Evolutionary conservation across 2,797 vertebrate species (phyloP).

Genomic region (Naso thynnoides): DNA sequence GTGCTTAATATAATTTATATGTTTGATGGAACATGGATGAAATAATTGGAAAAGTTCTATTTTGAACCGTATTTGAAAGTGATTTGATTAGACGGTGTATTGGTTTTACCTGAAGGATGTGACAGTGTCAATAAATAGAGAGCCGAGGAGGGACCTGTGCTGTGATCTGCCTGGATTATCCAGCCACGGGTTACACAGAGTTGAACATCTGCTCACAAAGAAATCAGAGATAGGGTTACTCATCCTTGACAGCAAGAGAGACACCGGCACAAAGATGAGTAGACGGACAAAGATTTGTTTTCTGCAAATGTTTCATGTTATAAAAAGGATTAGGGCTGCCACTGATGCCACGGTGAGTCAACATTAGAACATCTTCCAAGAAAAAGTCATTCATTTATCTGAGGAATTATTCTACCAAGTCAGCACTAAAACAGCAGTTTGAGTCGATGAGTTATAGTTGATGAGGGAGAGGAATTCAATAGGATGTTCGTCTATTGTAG

Average conservation of each 20-base stretch:
- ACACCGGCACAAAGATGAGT: constrained; percentile 26
- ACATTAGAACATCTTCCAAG: constrained; percentile 4
- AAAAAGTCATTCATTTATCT: not conserved
- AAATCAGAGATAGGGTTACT: constrained; percentile 63
- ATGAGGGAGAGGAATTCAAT: not conserved
- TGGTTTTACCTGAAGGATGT: constrained; percentile 20
- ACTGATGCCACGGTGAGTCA: constrained; percentile 15
- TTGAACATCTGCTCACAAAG: constrained; percentile 76
- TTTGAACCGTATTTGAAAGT: not conserved
- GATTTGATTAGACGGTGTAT: constrained; percentile 16
- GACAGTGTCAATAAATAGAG: constrained; percentile 16
- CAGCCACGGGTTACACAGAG: constrained; percentile 64
- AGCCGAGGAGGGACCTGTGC: constrained; percentile 11
- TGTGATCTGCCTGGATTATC: constrained; percentile 48
- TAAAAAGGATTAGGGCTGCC: constrained; percentile 1
- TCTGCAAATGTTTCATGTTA: constrained; percentile 18
- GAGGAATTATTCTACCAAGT: constrained; percentile 2
- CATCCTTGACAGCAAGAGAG: constrained; percentile 38
- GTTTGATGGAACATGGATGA: constrained; percentile 5
- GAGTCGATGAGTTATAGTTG: not conserved
- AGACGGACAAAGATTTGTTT: constrained; percentile 9
- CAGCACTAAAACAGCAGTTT: not conserved
- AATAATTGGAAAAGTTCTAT: constrained; percentile 5
- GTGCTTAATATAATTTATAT: not conserved
- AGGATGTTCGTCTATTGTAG: too few species aligned